These are phyloP conservation scores for Lamprologus lemairii DNA, from an alignment of 2,113 vertebrate genomes.

Conservation along the genomic window DNA sequence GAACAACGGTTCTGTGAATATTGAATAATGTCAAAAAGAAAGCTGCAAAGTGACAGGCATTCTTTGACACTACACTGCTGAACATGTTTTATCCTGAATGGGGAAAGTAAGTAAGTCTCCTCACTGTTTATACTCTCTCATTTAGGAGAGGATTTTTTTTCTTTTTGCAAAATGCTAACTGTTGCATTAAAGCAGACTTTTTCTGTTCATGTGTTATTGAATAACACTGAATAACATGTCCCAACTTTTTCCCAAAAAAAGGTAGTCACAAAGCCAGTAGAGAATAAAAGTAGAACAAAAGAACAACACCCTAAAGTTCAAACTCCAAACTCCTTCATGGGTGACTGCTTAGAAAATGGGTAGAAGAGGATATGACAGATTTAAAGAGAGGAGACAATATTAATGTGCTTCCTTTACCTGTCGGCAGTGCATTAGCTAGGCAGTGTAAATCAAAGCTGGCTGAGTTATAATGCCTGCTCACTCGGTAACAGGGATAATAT, in stretches of 20 bases:
- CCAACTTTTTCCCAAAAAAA: fast-evolving
- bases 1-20: background rate
- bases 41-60: background rate
- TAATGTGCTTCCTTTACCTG: conserved; percentile 15
- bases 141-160: background rate
- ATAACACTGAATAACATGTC: background rate
- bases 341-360: background rate
- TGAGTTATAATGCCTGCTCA: conserved; percentile 3
- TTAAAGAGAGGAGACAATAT: conserved; percentile 28
- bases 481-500: background rate
- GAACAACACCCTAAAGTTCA: background rate
- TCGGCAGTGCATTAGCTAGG: background rate
- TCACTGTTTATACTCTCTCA: background rate
- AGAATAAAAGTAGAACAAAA: background rate
- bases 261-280: background rate
- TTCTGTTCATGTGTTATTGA: background rate
- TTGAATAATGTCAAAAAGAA: background rate
- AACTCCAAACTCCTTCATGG: conserved; percentile 12
- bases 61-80: background rate
- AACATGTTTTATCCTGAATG: background rate
- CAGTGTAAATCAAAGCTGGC: conserved; percentile 6
- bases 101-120: background rate
- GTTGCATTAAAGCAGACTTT: background rate
- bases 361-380: background rate
- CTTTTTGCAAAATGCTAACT: background rate